phyloP scores from a whole-genome alignment of 2,797 vertebrate species.

The Columba guinea region DNA sequence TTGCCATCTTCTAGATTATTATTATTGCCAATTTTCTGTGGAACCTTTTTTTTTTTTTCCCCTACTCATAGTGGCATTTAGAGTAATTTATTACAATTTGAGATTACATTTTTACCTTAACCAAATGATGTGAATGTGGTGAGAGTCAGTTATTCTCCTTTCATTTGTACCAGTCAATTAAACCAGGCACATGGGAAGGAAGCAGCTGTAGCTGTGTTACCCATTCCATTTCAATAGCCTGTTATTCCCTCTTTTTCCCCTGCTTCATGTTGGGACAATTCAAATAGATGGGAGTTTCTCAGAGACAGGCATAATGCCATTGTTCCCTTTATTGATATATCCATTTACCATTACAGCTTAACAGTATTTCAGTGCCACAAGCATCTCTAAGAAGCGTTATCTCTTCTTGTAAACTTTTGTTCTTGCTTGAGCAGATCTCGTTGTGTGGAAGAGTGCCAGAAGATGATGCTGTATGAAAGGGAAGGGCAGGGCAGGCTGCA shows the following conservation, averaged over 20 bases:
- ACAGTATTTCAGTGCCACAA: neutral
- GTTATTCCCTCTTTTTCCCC: neutral
- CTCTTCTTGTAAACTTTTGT: neutral
- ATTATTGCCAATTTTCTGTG: neutral
- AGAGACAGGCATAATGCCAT: neutral
- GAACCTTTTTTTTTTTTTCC: neutral
- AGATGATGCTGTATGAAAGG: neutral
- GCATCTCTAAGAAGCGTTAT: neutral
- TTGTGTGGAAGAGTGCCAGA: neutral
- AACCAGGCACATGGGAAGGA: neutral
- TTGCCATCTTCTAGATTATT: neutral
- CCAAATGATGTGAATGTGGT: no score
- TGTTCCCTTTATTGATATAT: neutral
- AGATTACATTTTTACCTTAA: neutral
- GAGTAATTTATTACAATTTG: neutral
- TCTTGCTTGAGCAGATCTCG: neutral
- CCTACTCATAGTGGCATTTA: neutral
- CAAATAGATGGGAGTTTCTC: neutral
- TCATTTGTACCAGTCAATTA: neutral
- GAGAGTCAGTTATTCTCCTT: neutral
- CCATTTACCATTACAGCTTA: neutral
- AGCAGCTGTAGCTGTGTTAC: neutral
- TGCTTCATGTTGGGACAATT: neutral
- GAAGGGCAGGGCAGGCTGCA: neutral
- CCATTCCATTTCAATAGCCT: neutral